Evolutionary conservation across 1,140 invertebrate species (phyloP), one percentile per base, ranked within the genome.

Genomic region (Pogonus chalceus): DNA sequence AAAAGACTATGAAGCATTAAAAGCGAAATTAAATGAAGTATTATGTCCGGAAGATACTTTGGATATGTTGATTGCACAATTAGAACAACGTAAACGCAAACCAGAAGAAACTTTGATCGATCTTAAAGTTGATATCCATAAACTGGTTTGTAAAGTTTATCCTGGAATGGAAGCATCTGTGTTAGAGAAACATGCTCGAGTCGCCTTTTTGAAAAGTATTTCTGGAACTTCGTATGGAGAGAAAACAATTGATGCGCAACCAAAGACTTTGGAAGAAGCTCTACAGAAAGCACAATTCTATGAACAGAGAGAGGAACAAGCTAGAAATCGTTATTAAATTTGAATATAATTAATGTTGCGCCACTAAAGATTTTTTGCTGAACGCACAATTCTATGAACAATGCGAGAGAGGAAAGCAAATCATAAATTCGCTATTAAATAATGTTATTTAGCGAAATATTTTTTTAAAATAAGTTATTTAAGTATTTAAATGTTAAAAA

Each of bases 161-260:
- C 37, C 37, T 7, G 37, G 37, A 9, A 43, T 43, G 37, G 37
- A 43, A 12, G 37, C 37, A 9, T 7, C 9, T 18, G 18, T 43
- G 9, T 18, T 43, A 16, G 37, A 43, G 18, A 43, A 18, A 43
- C 37, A 43, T 18, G 37, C 37, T 4, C 37, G 37, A 10, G 18
- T 43, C 18, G 37, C 37, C 9, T 43, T 43, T 18, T 16, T 43
- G 3, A 43, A 43, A 16, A 43, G 37, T 43, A 43, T 43, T 18
- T 7, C 9, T 12, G 37, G 37, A 9, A 43, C 37, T 10, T 16
- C 37, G 37, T 43, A 43, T 18, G 37, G 37, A 18, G 37, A 43
- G 37, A 43, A 43, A 18, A 43, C 37, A 4, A 43, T 43, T 18
- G 37, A 43, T 43, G 37, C 37, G 9, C 37, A 43, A 43, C 37